A percentile compares a stretch with the other conserved stretches of the same genome.
phyloP scores from a whole-genome alignment of 2,797 vertebrate genomes.

The Gallinago stenura region DNA sequence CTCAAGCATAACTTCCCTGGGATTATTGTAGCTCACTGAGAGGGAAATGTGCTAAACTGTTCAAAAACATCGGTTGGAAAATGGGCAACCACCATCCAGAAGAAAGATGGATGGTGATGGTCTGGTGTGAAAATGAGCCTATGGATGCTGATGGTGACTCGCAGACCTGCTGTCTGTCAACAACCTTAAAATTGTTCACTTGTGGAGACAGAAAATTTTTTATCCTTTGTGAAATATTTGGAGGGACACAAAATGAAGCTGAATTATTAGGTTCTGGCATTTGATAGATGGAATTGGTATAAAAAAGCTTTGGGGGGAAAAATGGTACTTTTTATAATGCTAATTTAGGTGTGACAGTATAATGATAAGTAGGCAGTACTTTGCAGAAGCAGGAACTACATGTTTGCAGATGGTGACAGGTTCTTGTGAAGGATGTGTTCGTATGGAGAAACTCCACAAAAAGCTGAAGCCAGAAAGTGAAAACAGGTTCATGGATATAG shows the following conservation, averaged over 20 bases:
- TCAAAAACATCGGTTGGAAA: neutral
- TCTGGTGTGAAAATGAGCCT: neutral
- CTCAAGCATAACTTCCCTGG: neutral
- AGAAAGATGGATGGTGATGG: neutral
- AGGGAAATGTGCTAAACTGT: neutral
- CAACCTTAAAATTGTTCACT: neutral
- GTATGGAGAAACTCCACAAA: neutral
- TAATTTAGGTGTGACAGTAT: conserved; percentile 40
- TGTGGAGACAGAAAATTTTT: neutral
- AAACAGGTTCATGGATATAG: neutral
- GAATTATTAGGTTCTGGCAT: conserved; percentile 11
- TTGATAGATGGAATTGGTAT: neutral
- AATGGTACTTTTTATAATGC: conserved; percentile 1
- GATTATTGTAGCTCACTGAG: neutral
- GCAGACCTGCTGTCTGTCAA: neutral
- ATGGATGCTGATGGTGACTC: neutral
- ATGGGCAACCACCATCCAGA: neutral
- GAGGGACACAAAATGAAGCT: neutral
- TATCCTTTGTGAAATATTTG: neutral
- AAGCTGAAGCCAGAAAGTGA: neutral
- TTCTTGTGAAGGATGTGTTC: neutral
- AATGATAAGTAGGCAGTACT: conserved; percentile 34
- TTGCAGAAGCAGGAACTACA: neutral
- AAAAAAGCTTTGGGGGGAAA: neutral
- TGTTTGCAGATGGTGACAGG: conserved; percentile 40